A percentile compares a stretch with the other conserved stretches of the same genome.
Evolutionary conservation across 2,888 invertebrate species (phyloP).

Genomic region (Lysandra bellargus): DNA sequence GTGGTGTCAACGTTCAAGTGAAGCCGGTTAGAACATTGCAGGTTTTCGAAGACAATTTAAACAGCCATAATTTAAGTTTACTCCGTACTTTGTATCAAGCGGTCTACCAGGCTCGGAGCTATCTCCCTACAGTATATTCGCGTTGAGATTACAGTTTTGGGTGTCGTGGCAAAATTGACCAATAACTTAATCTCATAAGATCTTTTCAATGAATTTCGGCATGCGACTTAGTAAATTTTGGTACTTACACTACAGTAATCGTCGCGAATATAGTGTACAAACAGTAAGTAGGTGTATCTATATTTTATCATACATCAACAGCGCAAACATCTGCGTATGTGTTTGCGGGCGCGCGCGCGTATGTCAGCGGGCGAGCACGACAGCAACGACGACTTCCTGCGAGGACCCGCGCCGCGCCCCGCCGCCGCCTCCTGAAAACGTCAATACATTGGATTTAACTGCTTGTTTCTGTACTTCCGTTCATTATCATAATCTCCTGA

Average conservation of each 20-base stretch:
- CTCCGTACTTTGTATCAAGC: neutral
- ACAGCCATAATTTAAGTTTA: neutral
- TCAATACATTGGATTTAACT: neutral
- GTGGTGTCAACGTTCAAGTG: neutral
- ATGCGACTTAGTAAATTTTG: neutral
- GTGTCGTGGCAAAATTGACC: neutral
- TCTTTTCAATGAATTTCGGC: neutral
- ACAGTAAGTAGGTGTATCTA: constrained; percentile 18
- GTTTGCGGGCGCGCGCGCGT: neutral
- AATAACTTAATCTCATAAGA: neutral
- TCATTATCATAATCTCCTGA: no score
- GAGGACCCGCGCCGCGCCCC: neutral
- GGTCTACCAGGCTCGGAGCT: neutral
- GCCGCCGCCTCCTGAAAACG: neutral
- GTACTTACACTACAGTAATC: neutral
- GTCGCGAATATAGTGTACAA: neutral
- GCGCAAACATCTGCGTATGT: constrained; percentile 5
- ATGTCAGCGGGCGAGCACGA: constrained; percentile 10
- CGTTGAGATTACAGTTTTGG: neutral
- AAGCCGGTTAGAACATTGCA: neutral
- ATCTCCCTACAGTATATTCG: neutral
- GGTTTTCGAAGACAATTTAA: neutral
- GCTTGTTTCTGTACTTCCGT: no score
- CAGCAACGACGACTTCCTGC: neutral
- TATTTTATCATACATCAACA: constrained; percentile 28